phyloP scores from a whole-genome alignment of 1,140 invertebrate species.

The Phthorimaea operculella region DNA sequence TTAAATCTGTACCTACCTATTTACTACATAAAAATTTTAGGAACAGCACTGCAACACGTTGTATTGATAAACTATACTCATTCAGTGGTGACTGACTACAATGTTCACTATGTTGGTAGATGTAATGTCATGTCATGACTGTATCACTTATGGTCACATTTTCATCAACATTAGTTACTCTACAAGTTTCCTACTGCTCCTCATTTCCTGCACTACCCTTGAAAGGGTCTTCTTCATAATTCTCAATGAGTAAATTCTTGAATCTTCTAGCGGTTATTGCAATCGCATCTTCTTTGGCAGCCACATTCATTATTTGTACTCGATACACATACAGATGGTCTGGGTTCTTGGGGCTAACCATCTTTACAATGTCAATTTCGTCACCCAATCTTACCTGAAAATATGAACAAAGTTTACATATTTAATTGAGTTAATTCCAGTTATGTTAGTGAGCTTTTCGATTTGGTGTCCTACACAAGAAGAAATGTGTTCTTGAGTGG shows the following conservation, averaged over 20 bases:
- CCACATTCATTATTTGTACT: constrained; percentile 67
- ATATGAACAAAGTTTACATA: constrained; percentile 10
- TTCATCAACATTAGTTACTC: not conserved
- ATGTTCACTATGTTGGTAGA: too few species aligned
- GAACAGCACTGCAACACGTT: too few species aligned
- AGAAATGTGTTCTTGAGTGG: too few species aligned
- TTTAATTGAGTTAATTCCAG: too few species aligned
- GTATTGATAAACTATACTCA: too few species aligned
- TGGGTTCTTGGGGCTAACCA: constrained; percentile 69
- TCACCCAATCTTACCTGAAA: constrained; percentile 68
- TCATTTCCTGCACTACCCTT: constrained; percentile 34
- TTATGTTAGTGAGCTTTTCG: too few species aligned
- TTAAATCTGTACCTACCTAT: too few species aligned
- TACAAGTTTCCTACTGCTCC: constrained; percentile 11
- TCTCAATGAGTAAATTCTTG: constrained; percentile 72
- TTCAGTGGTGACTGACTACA: too few species aligned
- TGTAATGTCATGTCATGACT: too few species aligned
- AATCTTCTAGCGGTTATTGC: constrained; percentile 68
- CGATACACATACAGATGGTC: constrained; percentile 71
- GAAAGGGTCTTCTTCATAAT: constrained; percentile 66
- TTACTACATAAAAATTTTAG: too few species aligned
- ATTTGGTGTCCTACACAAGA: too few species aligned
- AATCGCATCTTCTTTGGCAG: constrained; percentile 56
- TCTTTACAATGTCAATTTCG: constrained; percentile 75
- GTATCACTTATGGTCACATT: too few species aligned